These are phyloP conservation scores for Xestoiulus laeticollis DNA, from an alignment of 2,888 invertebrate species.

Conservation along the genomic window DNA sequence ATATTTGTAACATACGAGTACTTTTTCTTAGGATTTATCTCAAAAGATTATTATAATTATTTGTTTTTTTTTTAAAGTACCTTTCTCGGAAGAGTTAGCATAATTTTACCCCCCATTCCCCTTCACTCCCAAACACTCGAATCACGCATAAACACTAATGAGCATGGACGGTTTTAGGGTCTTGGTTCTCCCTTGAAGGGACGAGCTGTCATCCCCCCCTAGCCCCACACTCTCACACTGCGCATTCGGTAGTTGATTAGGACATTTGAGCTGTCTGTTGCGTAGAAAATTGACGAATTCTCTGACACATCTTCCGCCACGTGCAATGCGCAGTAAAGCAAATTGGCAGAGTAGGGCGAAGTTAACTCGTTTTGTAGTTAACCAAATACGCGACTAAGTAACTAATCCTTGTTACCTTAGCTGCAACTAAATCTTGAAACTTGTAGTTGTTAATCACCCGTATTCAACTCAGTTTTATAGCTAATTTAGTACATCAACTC, in stretches of 20 bases:
- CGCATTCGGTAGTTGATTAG: neutral
- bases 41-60: constrained; percentile 41
- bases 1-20: constrained; percentile 34
- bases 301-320: neutral
- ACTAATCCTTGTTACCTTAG: no score
- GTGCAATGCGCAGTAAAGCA: neutral
- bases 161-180: neutral
- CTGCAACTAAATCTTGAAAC: no score
- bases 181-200: neutral
- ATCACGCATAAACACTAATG: constrained; percentile 33
- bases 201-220: neutral
- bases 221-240: neutral
- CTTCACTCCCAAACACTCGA: neutral
- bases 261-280: neutral
- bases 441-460: no score
- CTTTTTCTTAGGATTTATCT: constrained; percentile 41
- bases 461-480: no score
- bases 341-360: no score
- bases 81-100: constrained; percentile 43
- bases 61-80: constrained; percentile 39
- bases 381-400: no score
- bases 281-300: neutral
- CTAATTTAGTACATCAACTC: no score
- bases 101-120: neutral
- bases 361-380: no score